These are phyloP conservation scores for Empis stercorea DNA, from an alignment of 2,888 invertebrate genomes.

Conservation along the genomic window DNA sequence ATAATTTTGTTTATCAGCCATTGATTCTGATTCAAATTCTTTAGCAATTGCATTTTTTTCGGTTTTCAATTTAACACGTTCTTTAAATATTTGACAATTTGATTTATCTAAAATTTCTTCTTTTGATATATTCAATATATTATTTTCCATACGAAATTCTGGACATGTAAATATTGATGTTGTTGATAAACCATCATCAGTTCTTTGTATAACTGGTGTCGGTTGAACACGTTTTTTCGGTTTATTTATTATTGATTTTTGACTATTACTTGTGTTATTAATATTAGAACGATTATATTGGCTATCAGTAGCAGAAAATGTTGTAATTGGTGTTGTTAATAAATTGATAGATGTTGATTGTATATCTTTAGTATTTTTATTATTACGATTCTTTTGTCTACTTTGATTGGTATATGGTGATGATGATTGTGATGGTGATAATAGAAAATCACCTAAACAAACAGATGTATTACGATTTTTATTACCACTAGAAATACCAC, in stretches of 20 bases:
- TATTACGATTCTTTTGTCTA: background rate
- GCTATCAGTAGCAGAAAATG: too few relatives aligned
- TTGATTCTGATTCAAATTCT: slow-evolving; percentile 21
- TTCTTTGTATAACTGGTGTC: background rate
- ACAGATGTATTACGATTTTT: background rate
- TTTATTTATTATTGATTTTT: background rate
- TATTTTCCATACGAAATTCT: slow-evolving; percentile 33
- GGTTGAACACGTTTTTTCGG: background rate
- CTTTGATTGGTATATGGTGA: too few relatives aligned
- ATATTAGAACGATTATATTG: background rate
- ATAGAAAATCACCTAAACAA: background rate
- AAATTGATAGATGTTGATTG: too few relatives aligned
- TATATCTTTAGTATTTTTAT: background rate
- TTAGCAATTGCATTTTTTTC: slow-evolving; percentile 24
- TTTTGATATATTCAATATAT: slow-evolving; percentile 25
- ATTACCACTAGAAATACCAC: background rate
- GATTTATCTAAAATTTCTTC: slow-evolving; percentile 26
- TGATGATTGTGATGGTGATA: background rate
- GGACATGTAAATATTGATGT: slow-evolving; percentile 15
- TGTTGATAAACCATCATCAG: background rate
- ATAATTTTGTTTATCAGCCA: slow-evolving; percentile 1
- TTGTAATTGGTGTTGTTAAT: background rate
- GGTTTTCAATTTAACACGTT: slow-evolving; percentile 24
- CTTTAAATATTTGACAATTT: slow-evolving; percentile 23
- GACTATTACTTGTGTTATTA: background rate